Conservation (phyloP, 37 sponge, comb jelly and placozoan species). For the Mnemiopsis leidyi region DNA sequence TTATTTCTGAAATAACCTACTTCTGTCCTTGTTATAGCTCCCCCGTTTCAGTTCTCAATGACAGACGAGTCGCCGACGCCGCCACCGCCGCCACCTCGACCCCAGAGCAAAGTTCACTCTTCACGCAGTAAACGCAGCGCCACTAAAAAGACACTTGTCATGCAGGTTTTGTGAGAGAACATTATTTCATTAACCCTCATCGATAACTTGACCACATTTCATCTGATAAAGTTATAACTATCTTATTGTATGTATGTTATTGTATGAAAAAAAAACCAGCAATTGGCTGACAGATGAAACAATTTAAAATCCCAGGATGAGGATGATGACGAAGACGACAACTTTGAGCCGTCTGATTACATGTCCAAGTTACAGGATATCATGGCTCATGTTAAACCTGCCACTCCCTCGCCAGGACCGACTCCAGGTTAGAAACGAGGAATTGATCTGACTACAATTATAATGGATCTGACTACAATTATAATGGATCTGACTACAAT, state of each 20-base stretch:
- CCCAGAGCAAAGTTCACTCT: neutral
- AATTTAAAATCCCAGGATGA: neutral
- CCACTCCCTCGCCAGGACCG: neutral
- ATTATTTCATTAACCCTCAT: too few relatives aligned
- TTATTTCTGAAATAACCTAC: too few relatives aligned
- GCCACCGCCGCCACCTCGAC: constrained; percentile 36
- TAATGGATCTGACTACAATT: too few relatives aligned
- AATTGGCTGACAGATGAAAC: too few relatives aligned
- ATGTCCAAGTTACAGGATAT: constrained; percentile 36
- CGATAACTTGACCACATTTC: too few relatives aligned
- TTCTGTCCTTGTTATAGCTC: too few relatives aligned
- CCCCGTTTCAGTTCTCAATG: constrained; percentile 8
- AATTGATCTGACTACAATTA: too few relatives aligned
- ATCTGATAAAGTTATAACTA: too few relatives aligned
- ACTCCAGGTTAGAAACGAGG: constrained; percentile 9
- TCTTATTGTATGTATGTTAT: too few relatives aligned
- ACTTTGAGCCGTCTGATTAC: constrained; percentile 39
- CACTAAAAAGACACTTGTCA: constrained; percentile 48
- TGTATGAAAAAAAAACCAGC: too few relatives aligned
- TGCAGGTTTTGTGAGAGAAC: too few relatives aligned
- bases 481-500: too few relatives aligned
- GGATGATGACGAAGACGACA: constrained; percentile 5
- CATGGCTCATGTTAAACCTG: constrained; percentile 35
- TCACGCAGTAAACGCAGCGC: constrained; percentile 28
- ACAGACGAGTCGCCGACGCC: neutral